Base-by-base conservation (phyloP, 2,113 vertebrate genomes). In the Bufo bufo region DNA sequence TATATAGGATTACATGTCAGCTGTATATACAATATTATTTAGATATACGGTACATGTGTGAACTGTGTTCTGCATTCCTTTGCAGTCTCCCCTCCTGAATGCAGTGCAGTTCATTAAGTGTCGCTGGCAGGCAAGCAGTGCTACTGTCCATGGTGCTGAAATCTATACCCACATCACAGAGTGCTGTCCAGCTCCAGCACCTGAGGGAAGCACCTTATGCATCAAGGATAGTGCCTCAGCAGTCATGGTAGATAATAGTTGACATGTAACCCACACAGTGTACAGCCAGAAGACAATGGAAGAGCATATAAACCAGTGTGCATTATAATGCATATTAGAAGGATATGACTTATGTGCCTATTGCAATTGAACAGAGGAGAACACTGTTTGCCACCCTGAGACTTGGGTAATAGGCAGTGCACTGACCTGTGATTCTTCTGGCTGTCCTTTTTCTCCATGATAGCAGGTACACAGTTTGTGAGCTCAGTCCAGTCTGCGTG, bases 401-500 rank as follows among this genome's bases (percentile, higher is more conserved):
- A 65, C 14, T 45, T 82, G 2, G 61, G 61, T 49, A 49, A 75
- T 13, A 9, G 69, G n/a, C 17, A 45, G 23, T 12, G 58, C 47
- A 88, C 87, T 84, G 82, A 88, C 87, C 87, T 88, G 81, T 84
- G 87, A 33, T 88, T 88, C n/a, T 77, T 84, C 50, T 78, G 87
- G 50, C 59, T 84, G 72, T 88, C 87, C 72, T 84, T 88, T 59
- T 69, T 84, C 89, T 97, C 96, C 98, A 99, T 99, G 86, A 98
- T 95, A 88, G 96, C 96, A 8, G 97, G 98, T 54, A 97, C 97
- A 87, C 97, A 98, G 95, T 97, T 98, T 89, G 96, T 97, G 20
- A 98, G 96, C 92, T 98, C 97, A 61, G 97, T 98, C 97, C 97
- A 98, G 95, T 98, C 97, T 3, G 97, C 97, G 58, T 97, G 97